Evolutionary conservation across 2,113 vertebrate genomes (phyloP), one percentile per base, ranked within the genome.

Genomic region (Hystrix cristata): DNA sequence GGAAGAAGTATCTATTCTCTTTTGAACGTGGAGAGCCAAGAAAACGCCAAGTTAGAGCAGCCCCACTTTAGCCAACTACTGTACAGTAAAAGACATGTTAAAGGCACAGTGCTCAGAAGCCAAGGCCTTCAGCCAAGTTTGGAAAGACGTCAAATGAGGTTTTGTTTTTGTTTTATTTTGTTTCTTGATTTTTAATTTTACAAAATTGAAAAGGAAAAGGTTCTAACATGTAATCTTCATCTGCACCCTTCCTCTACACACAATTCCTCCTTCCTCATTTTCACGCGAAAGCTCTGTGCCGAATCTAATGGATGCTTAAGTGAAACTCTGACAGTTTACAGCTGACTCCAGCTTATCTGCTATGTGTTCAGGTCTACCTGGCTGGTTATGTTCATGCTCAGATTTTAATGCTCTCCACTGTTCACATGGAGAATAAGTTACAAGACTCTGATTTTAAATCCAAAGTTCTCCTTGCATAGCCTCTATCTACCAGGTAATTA

Each of bases 291-390:
- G 60, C 82, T 93, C 92, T 94, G 93, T n/a, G 83, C 90, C 87
- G 67, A 95, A 95, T 65, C 67, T 76, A 92, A 89, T 7, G 10
- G 53, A 81, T 72, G 59, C 97, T 96, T 95, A 95, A 96, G 87
- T 92, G 86, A 96, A 85, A 98, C 59, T 69, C 91, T 25, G 13
- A 83, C 76, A 96, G 92, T 94, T 96, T 90, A 23, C 59, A 93
- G 90, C 85, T 96, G 62, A 79, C 79, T 96, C 91, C 87, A 97
- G 97, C 94, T 93, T 95, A 97, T 88, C 80, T 95, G 38, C 60
- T 97, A 71, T 93, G 96, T 97, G 51, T 88, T 59, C 46, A 93
- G 92, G 97, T 82, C 90, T 57, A 69, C 74, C 92, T 65, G 7
- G 5, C 59, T 95, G 87, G 43, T 81, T 87, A 27, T 34, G 83